Evolutionary conservation across 1,140 invertebrate species (phyloP).

Genomic region (Eriocheir sinensis): DNA sequence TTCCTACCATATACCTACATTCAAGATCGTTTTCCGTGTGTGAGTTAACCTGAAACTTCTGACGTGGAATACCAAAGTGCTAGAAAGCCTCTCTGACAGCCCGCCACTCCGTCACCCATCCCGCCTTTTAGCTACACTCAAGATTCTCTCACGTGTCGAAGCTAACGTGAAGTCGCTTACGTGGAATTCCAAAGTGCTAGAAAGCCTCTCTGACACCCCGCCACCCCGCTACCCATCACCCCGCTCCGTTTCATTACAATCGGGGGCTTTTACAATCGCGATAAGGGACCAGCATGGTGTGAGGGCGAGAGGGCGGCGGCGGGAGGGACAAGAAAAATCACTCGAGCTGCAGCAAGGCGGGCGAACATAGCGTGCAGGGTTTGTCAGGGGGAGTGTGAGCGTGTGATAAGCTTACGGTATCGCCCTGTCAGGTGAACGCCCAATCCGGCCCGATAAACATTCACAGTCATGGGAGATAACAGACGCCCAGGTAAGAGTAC

Average conservation of each 20-base stretch:
- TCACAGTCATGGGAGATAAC: constrained; percentile 12
- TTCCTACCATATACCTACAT: too few relatives aligned
- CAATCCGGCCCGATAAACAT: neutral
- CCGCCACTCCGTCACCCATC: too few relatives aligned
- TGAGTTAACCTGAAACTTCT: too few relatives aligned
- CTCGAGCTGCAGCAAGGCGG: neutral
- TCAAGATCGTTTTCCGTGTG: too few relatives aligned
- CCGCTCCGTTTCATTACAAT: too few relatives aligned
- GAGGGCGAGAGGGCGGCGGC: neutral
- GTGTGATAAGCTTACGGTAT: neutral
- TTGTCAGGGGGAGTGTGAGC: neutral
- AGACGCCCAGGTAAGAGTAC: neutral
- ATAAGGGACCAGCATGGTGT: neutral
- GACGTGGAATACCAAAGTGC: too few relatives aligned
- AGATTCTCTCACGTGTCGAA: too few relatives aligned
- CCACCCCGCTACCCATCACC: neutral
- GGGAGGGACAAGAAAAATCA: neutral
- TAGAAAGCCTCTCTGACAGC: too few relatives aligned
- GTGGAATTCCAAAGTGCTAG: too few relatives aligned
- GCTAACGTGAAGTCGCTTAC: too few relatives aligned
- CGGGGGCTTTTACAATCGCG: neutral
- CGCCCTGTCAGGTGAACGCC: neutral
- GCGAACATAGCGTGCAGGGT: too few relatives aligned
- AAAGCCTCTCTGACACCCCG: neutral
- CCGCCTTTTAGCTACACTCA: too few relatives aligned